Evolutionary conservation across 2,888 invertebrate genomes (phyloP), one percentile per base, ranked within the genome.

Genomic region (Serrognathus titanus): DNA sequence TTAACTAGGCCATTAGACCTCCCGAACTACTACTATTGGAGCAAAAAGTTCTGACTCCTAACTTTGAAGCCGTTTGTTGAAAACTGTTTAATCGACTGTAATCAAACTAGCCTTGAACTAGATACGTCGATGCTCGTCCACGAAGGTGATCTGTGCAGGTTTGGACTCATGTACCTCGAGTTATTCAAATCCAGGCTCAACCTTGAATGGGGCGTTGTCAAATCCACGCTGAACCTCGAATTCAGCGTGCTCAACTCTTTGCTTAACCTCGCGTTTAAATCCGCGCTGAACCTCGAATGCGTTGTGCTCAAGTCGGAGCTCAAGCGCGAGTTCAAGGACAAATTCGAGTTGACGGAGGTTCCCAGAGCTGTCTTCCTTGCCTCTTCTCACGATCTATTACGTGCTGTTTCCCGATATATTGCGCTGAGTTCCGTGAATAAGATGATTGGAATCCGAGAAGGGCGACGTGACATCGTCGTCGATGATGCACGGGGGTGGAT

Each of bases 331-430:
- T 83, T 85, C 65, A 85, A 80, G 10, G 85, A 85, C 10, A 79
- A 78, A 63, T 78, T 81, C 20, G 80, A 79, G 63, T 80, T 84
- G 20, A 76, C 75, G 10, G 82, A 75, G 69, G 81, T 82, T 68
- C 81, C 81, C 66, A 83, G 64, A 89, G 75, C 89, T 79, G 64
- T 86, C 87, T 65, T 82, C 83, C 69, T 88, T 85, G 48, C 89
- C 89, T 61, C 88, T 85, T 45, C 92, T 81, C 59, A 92, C 89
- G 39, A 92, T 86, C 71, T 92, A n/a, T n/a, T n/a, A 92, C n/a
- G 92, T 92, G 35, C 91, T 90, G 60, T 84, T 82, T 39, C 82
- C 81, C 36, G 83, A 80, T 68, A 85, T 75, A 62, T 82, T 83
- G 74, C 68, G 46, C 70, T 69, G 24, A 80, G 67, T 63, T 75